Evolutionary conservation across 92 coral and sea anemone species (phyloP).

Genomic region (Anthopleura xanthogrammica): DNA sequence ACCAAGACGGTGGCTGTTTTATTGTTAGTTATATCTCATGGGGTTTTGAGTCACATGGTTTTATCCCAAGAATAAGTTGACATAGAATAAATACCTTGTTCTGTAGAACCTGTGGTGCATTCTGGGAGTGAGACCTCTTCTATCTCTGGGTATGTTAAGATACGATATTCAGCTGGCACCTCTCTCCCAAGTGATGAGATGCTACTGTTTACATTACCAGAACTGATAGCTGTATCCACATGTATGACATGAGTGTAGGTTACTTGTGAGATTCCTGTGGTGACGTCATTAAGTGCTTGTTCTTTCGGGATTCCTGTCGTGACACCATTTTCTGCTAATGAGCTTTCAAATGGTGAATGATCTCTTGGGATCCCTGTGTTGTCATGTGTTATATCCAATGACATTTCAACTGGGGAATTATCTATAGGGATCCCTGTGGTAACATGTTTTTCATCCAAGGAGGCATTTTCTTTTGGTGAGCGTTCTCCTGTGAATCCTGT

Average conservation of each 20-base stretch:
- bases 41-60: too few species aligned
- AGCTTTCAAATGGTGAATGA: neutral
- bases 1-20: too few species aligned
- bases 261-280: neutral
- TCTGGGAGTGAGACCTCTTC: neutral
- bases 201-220: neutral
- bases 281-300: neutral
- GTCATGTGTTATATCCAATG: neutral
- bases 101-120: neutral
- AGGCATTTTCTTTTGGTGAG: neutral
- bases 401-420: neutral
- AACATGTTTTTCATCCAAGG: neutral
- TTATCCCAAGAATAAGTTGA: too few species aligned
- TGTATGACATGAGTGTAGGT: neutral
- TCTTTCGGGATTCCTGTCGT: neutral
- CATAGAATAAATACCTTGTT: neutral
- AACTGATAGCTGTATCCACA: neutral
- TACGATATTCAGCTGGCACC: neutral
- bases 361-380: slow-evolving; percentile 4
- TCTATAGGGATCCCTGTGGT: neutral
- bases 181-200: neutral
- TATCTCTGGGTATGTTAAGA: neutral
- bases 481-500: neutral
- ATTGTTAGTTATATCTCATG: too few species aligned
- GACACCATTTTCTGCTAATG: neutral